phyloP scores from a whole-genome alignment of 2,113 vertebrate genomes.

The Gymnobelideus leadbeateri region DNA sequence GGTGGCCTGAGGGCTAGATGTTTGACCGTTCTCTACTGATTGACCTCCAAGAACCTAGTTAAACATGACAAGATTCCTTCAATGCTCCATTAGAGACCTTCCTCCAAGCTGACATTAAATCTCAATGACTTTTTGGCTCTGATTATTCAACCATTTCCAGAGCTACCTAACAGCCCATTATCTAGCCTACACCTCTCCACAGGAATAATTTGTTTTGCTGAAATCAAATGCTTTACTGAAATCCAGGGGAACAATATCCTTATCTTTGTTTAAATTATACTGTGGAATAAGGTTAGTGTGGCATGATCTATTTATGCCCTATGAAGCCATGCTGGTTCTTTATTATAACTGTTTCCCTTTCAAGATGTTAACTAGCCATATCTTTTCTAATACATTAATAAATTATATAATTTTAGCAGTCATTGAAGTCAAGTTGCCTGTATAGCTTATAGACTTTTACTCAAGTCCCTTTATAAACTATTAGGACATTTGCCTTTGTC shows the following conservation, averaged over 20 bases:
- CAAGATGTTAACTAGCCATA: neutral
- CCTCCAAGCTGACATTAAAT: neutral
- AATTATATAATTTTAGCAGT: neutral
- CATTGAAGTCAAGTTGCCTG: neutral
- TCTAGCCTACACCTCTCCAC: neutral
- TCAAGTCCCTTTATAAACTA: neutral
- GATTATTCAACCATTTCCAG: neutral
- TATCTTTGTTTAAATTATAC: neutral
- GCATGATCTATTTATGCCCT: neutral
- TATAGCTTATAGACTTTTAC: neutral
- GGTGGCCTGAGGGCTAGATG: neutral
- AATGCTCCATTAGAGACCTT: neutral
- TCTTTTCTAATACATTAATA: neutral
- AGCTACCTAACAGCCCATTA: neutral
- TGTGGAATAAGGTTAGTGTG: neutral
- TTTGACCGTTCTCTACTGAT: neutral
- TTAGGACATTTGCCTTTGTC: neutral
- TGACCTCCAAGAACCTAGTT: neutral
- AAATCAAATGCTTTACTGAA: neutral
- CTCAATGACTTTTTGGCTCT: neutral
- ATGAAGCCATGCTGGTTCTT: neutral
- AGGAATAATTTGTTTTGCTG: neutral
- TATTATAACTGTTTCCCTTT: neutral
- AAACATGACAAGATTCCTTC: neutral
- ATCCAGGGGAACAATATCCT: neutral